Evolutionary conservation across 2,797 vertebrate genomes (phyloP).

Genomic region (Spinus pinus): DNA sequence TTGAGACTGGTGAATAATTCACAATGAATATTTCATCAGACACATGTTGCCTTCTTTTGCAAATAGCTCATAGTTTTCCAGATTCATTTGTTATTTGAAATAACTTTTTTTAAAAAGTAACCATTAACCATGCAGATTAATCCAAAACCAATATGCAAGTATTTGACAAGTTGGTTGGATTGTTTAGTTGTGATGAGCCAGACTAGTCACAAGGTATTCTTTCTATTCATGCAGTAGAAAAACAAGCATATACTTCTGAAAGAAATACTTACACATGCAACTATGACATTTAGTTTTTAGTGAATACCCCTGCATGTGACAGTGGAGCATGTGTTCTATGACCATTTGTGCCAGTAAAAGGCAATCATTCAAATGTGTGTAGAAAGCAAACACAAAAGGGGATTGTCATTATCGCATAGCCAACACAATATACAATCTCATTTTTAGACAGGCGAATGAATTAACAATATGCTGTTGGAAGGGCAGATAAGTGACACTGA

Average conservation of each 20-base stretch:
- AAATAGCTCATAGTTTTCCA: not conserved
- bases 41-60: conserved; percentile 20
- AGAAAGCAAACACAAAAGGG: conserved; percentile 12
- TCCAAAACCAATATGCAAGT: not conserved
- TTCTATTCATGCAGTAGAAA: not conserved
- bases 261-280: not conserved
- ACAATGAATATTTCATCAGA: conserved; percentile 42
- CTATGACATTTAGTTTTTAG: conserved; percentile 4
- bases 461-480: conserved; percentile 20
- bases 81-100: not conserved
- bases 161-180: not conserved
- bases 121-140: not conserved
- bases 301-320: not conserved
- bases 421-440: conserved; percentile 6
- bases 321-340: not conserved
- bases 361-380: conserved; percentile 12
- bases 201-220: not conserved
- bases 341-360: conserved; percentile 7
- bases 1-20: conserved; percentile 38
- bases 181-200: not conserved
- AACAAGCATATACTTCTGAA: not conserved
- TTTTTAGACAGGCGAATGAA: conserved; percentile 26
- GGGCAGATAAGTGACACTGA: not conserved
- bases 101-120: not conserved
- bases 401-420: not conserved